Percentiles rank a stretch among this genome's conserved stretches.
phyloP scores from a whole-genome alignment of 1,140 invertebrate species.

The Zaprionus capensis region DNA sequence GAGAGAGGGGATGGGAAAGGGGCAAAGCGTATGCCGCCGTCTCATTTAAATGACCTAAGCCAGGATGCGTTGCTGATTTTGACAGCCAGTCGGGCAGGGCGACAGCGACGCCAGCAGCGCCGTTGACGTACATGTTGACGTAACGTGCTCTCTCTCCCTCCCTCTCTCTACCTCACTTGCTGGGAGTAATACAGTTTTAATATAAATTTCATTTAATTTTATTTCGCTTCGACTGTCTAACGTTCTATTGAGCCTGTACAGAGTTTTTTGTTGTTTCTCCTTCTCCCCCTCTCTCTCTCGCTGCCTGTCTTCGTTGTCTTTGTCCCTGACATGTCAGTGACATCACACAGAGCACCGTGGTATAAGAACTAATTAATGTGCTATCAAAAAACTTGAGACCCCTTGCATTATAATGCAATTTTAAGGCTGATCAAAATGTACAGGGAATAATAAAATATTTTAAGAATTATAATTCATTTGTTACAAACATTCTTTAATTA shows the following conservation, averaged over 20 bases:
- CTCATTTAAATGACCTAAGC: slow-evolving; percentile 78
- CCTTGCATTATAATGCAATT: no score
- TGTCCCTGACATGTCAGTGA: slow-evolving; percentile 68
- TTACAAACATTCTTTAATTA: not conserved
- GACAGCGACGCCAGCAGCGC: slow-evolving; percentile 27
- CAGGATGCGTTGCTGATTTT: slow-evolving; percentile 68
- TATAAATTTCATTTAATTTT: slow-evolving; percentile 60
- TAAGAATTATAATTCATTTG: not conserved
- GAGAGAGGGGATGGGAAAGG: not conserved
- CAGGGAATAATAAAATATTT: no score
- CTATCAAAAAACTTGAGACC: no score
- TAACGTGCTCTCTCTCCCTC: not conserved
- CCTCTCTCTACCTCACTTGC: not conserved
- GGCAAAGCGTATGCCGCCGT: slow-evolving; percentile 29
- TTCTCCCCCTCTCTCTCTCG: slow-evolving; percentile 1
- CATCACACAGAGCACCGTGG: slow-evolving; percentile 21
- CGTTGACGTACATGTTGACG: slow-evolving; percentile 10
- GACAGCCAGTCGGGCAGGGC: slow-evolving; percentile 55
- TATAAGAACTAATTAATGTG: slow-evolving; percentile 15
- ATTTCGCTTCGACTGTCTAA: slow-evolving; percentile 53
- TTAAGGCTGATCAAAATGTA: no score
- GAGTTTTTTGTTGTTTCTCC: slow-evolving; percentile 11
- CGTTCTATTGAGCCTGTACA: slow-evolving; percentile 44
- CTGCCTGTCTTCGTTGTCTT: slow-evolving; percentile 37
- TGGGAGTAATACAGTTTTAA: slow-evolving; percentile 74